Base-by-base conservation (phyloP, 2,888 invertebrate species). In the Odontocolon sp. region DNA sequence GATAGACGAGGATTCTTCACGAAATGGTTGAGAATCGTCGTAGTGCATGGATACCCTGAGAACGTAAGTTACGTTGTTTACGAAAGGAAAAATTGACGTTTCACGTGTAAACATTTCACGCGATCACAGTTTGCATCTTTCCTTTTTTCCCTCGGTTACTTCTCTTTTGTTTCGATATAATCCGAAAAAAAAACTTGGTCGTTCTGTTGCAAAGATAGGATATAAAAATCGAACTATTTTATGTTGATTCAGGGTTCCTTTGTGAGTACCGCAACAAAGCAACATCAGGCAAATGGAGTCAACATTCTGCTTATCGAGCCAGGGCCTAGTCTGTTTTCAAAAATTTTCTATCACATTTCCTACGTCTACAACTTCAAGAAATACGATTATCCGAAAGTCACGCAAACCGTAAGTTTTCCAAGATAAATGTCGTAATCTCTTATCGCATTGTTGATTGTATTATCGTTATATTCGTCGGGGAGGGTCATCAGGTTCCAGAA, bases 301-400 rank as follows among this genome's bases (percentile, higher is more conserved):
- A 94, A 94, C 70, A 91, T 93, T 77, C 80, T 93, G 47, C 76
- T 92, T 87, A 87, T 92, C 73, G 85, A 94, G 93, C 87, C 92
- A 91, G 90, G 93, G 90, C 82, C 92, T 91, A 85, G 92, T 93
- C 70, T 89, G 23, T 72, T 89, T 6, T 89, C 89, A 3, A 90
- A 86, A 82, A 57, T 88, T 28, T 90, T 89, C 47, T 79, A 77
- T 16, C 93, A 95, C 89, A 86, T 96, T 79, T 92, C 93, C 3
- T 94, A 95, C 86, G 93, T 94, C 59, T 92, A 92, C 85, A 92
- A 93, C 61, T 92, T 94, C 69, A 92, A 93, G 84, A 93, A 92
- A 71, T 95, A 94, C 85, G 91, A 93, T 59, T 96, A 94, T 89
- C 94, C 94, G 52, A 94, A 94, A 85, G 92, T 96, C 69, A 93